phyloP scores from a whole-genome alignment of 2,113 vertebrate genomes.

The Turnix velox region DNA sequence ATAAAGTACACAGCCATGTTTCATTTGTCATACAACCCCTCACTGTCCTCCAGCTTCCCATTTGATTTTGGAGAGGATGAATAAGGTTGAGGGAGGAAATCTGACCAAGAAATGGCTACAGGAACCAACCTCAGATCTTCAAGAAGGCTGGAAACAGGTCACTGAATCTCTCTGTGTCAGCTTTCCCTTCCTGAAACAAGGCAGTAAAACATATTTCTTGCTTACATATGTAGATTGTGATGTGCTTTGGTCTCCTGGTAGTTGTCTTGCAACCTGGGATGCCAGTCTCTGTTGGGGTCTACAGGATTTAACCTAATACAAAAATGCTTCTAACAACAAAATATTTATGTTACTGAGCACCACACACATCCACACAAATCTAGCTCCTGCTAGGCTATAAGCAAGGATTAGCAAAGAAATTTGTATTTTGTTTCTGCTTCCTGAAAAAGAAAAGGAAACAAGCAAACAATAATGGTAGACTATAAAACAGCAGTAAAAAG shows the following conservation, averaged over 20 bases:
- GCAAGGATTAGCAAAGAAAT: not conserved
- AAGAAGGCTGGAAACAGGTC: not conserved
- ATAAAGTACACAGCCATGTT: not conserved
- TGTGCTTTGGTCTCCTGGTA: not conserved
- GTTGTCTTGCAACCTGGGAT: not conserved
- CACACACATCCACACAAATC: not conserved
- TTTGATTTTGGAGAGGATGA: not conserved
- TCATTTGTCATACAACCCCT: not conserved
- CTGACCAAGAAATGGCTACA: not conserved
- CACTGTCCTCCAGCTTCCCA: not conserved
- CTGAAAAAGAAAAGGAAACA: not conserved
- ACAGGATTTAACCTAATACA: not conserved
- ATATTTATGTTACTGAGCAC: not conserved
- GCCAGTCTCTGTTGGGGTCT: not conserved
- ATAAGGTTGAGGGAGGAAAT: not conserved
- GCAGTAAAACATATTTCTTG: not conserved
- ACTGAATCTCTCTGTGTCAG: not conserved
- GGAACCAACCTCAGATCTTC: not conserved
- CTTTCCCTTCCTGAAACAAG: not conserved
- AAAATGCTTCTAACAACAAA: not conserved
- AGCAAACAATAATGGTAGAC: not conserved
- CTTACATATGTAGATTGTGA: not conserved
- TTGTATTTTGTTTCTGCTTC: not conserved
- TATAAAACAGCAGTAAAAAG: constrained; percentile 44
- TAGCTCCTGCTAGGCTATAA: not conserved